Evolutionary conservation across 1,140 invertebrate genomes (phyloP), one percentile per base, ranked within the genome.

Genomic region (Anastrepha obliqua): DNA sequence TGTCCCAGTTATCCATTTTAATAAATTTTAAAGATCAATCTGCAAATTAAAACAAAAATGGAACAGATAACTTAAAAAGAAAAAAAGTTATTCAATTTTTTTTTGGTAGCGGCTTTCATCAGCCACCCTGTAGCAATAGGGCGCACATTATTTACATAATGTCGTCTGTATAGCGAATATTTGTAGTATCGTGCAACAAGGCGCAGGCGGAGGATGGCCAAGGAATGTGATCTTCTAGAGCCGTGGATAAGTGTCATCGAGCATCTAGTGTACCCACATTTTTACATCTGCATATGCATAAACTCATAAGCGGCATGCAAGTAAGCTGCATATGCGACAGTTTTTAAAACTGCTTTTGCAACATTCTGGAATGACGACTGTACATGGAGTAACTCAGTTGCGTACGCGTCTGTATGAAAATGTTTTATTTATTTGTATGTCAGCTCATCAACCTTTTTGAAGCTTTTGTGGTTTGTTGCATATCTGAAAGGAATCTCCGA

Each of bases 91-190:
- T n/a, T n/a, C n/a, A n/a, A n/a, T n/a, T n/a, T n/a, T n/a, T n/a
- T n/a, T n/a, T n/a, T n/a, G n/a, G n/a, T n/a, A n/a, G n/a, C n/a
- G n/a, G n/a, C n/a, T n/a, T n/a, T n/a, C n/a, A n/a, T n/a, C n/a
- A n/a, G n/a, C n/a, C n/a, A n/a, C n/a, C 60, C 8, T 3, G 60
- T 15, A 67, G 44, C 47, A 78, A 78, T 13, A 62, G 60, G 0
- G 60, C 60, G 60, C 47, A 29, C 74, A 81, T 81, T 81, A 81
- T 81, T 81, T 81, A 42, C 74, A 81, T 81, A 55, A 81, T 9
- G n/a, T 20, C 44, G 17, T 81, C 3, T 6, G 70, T n/a, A 74
- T 47, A n/a, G 47, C 29, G 39, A 11, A 39, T 67, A 39, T 67
- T 29, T 42, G 67, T 74, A n/a, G 4, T 67, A 20, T 29, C 64